A percentile compares a stretch with the other conserved stretches of the same genome.
These are phyloP conservation scores for Siniperca knerii DNA, from an alignment of 2,113 vertebrate genomes.

Conservation along the genomic window DNA sequence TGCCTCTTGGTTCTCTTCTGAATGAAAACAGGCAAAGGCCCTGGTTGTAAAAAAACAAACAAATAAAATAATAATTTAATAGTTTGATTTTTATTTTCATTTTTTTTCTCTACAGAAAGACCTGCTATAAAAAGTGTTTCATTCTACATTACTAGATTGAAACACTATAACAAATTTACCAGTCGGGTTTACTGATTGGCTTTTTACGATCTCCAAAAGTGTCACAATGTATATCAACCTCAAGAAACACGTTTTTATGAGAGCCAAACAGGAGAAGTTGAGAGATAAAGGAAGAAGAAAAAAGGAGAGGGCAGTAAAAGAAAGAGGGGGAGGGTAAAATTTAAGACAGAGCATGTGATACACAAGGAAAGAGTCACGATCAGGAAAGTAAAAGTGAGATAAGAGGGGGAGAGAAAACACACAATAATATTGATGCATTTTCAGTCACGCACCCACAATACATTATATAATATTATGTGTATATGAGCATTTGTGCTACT, in stretches of 20 bases:
- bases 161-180: neutral
- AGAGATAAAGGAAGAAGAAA: neutral
- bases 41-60: neutral
- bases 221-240: neutral
- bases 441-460: neutral
- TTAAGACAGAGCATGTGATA: neutral
- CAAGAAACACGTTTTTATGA: neutral
- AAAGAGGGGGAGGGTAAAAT: neutral
- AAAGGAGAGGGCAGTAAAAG: neutral
- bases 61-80: neutral
- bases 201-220: slow-evolving; percentile 7
- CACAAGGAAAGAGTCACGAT: neutral
- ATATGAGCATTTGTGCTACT: neutral
- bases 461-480: neutral
- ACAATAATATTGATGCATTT: neutral
- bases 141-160: neutral
- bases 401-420: neutral
- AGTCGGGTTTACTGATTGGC: neutral
- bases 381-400: neutral
- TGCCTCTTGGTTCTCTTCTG: neutral
- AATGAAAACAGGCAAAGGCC: neutral
- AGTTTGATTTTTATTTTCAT: neutral
- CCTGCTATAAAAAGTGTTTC: slow-evolving; percentile 12
- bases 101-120: neutral
- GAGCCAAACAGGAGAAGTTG: neutral